phyloP scores from a whole-genome alignment of 2,888 invertebrate species.

The Agrotis ipsilon region DNA sequence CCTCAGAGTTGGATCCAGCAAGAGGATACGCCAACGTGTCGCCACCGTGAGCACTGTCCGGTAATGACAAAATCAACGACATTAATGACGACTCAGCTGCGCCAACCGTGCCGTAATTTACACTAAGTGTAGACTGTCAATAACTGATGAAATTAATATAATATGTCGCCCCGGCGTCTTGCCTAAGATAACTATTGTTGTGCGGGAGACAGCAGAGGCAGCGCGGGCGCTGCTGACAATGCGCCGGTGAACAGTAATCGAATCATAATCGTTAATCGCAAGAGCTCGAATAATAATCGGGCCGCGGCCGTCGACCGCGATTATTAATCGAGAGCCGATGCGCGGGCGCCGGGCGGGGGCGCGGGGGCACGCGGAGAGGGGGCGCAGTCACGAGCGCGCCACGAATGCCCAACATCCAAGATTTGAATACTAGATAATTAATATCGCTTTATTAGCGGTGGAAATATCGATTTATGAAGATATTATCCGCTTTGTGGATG shows the following conservation, averaged over 20 bases:
- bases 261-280: conserved; percentile 81
- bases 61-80: too few species aligned
- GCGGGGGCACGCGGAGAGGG: conserved; percentile 56
- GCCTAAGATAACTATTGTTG: conserved; percentile 36
- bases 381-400: conserved; percentile 81
- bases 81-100: too few species aligned
- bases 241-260: conserved; percentile 72
- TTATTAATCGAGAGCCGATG: conserved; percentile 68
- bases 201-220: conserved; percentile 14
- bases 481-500: conserved; percentile 85
- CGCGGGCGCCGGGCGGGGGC: conserved; percentile 61
- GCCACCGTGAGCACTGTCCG: too few species aligned
- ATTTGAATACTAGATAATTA: conserved; percentile 91
- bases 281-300: conserved; percentile 75
- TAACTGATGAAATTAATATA: conserved; percentile 8
- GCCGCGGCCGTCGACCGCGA: conserved; percentile 73
- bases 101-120: neutral
- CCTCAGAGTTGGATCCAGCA: too few species aligned
- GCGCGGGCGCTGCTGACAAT: conserved; percentile 57
- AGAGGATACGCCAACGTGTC: too few species aligned
- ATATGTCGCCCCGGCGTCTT: neutral
- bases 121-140: neutral
- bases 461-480: conserved; percentile 89
- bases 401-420: conserved; percentile 83
- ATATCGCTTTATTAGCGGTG: conserved; percentile 90